Base-by-base conservation (phyloP, 2,113 vertebrate species). In the Herpetotheres cachinnans region DNA sequence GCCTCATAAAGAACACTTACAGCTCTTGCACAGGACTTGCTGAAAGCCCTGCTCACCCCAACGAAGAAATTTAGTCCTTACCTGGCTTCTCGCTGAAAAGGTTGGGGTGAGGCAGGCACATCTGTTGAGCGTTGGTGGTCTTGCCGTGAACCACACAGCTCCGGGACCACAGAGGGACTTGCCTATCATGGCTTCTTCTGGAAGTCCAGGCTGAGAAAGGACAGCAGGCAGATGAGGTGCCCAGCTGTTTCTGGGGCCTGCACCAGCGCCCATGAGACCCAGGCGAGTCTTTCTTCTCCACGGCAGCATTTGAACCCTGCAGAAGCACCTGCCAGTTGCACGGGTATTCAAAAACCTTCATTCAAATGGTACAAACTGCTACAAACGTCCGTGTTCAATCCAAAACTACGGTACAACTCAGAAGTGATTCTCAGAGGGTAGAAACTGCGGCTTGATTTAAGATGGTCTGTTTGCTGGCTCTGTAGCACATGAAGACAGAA, bases 111-210 rank as follows among this genome's bases (percentile, higher is more conserved):
- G 44, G 25, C 3, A 1, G 54, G 66, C 22, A 50, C 21, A 29
- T 56, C 40, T 63, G 8, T 4, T 58, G 54, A 36, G 42, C 10
- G 21, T 24, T 89, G 67, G 14, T 62, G 34, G 54, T 36, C 52
- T 47, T 58, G 34, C 38, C 32, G 70, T 87, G 61, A 78, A 58
- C 52, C 55, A 11, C 30, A 18, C 16, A 52, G 61, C 15, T 66
- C 50, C 0, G 0, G 16, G 21, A 72, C 3, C 30, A 54, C 2
- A 61, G 70, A 70, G 29, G 16, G 10, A 12, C 13, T 61, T 47
- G 20, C 22, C 19, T 63, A 12, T 7, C 1, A 2, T 15, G 22
- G 25, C 6, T 79, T 87, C n/a, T 62, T 74, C 55, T 62, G 26
- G 62, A 85, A 65, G 19, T 17, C n/a, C 72, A 47, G 16, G 9